Evolutionary conservation across 2,113 vertebrate species (phyloP), one percentile per base, ranked within the genome.

Genomic region (Catharus fuscescens): DNA sequence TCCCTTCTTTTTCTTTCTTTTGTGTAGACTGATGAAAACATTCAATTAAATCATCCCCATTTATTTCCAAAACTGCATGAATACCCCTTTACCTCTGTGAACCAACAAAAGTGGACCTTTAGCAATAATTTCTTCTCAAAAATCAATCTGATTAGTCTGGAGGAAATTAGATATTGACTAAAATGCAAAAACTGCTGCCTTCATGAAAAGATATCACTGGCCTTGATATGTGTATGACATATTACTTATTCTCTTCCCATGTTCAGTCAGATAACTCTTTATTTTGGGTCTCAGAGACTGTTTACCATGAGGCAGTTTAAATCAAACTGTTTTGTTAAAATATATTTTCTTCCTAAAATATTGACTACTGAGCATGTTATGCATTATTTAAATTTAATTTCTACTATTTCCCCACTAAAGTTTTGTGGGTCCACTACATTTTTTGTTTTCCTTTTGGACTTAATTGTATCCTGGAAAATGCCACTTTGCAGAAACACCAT

Each of bases 151-250:
- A 81, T 94, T 91, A 76, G 36, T 71, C 45, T 79, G n/a, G 17
- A 87, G 80, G 61, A 92, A 96, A 95, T 91, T 89, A 91, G 61
- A 67, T 93, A 93, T 89, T 81, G 93, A 92, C 53, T 89, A 60
- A 87, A 89, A 91, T 83, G 23, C 45, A 82, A 85, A 88, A 72
- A 36, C 11, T 23, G 25, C 29, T 80, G 24, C 42, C 59, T 92
- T 29, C 10, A 11, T 78, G 50, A 54, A 86, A 93, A 73, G 54
- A 47, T 26, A 66, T 54, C 42, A 5, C 42, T 69, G 60, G 21
- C 26, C 26, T 91, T 60, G 24, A 69, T 50, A 53, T 72, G 28
- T 14, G 3, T 42, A 50, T 53, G 61, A 79, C 57, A 72, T 32
- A 60, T 29, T 48, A 52, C 64, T 69, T 87, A 91, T 50, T 70